Evolutionary conservation across 2,797 vertebrate species (phyloP).

Genomic region (Leucoraja ocellata): DNA sequence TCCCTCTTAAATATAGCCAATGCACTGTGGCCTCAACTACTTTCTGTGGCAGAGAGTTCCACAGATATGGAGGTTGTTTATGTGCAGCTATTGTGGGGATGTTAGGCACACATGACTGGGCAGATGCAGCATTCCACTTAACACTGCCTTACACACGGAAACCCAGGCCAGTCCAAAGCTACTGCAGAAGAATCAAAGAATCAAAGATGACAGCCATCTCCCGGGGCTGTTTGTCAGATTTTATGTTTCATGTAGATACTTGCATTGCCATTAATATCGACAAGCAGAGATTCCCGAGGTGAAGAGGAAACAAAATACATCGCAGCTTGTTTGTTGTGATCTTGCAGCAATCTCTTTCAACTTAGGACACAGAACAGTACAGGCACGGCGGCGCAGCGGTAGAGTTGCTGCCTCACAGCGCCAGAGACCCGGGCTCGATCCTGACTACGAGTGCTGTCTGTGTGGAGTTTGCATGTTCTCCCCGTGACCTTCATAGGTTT

Average conservation of each 20-base stretch:
- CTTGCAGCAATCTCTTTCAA: not conserved
- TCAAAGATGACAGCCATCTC: not conserved
- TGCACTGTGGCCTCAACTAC: too few species aligned
- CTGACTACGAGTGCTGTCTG: too few species aligned
- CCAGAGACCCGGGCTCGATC: too few species aligned
- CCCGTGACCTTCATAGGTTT: too few species aligned
- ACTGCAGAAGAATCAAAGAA: not conserved
- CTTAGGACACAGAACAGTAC: too few species aligned
- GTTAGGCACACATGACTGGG: not conserved
- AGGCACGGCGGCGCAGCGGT: too few species aligned
- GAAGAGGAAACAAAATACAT: not conserved
- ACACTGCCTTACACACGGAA: not conserved
- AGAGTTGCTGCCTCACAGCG: too few species aligned
- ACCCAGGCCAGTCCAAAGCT: not conserved
- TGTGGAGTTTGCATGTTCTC: too few species aligned
- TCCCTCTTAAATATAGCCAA: too few species aligned
- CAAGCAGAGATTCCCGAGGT: not conserved
- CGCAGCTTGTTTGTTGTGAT: conserved; percentile 6
- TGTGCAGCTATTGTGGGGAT: not conserved
- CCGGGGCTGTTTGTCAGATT: not conserved
- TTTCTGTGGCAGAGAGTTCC: too few species aligned
- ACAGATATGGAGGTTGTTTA: too few species aligned
- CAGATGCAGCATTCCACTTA: not conserved
- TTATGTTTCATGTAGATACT: not conserved
- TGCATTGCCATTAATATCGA: not conserved